These are phyloP conservation scores for Metopia argyrocephala DNA, from an alignment of 2,888 invertebrate genomes.

Conservation along the genomic window DNA sequence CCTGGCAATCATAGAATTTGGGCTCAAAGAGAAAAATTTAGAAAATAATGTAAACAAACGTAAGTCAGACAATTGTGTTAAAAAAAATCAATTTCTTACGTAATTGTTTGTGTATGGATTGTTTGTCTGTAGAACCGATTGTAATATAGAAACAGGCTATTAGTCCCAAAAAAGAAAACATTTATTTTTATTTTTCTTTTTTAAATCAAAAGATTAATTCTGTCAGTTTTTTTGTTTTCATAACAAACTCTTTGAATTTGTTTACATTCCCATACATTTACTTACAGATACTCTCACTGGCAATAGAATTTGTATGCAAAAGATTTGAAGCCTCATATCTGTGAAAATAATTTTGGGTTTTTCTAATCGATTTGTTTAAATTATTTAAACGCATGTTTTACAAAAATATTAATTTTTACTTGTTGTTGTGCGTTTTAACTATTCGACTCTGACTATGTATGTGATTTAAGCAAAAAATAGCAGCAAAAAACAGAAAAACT, in stretches of 20 bases:
- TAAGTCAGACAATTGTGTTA: no score
- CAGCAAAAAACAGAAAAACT: not conserved
- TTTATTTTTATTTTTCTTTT: not conserved
- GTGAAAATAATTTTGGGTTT: not conserved
- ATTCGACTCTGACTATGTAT: no score
- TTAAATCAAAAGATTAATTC: not conserved
- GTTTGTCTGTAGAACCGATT: no score
- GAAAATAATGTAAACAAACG: no score
- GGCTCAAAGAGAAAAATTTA: no score
- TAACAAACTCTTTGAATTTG: not conserved
- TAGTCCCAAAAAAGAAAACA: no score
- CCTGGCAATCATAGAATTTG: no score
- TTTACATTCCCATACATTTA: not conserved
- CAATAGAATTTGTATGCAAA: not conserved
- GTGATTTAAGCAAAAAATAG: not conserved
- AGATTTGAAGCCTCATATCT: not conserved
- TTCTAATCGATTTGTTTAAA: conserved; percentile 11
- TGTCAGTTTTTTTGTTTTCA: not conserved
- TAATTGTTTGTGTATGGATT: no score
- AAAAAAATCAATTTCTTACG: no score
- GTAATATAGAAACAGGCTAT: no score
- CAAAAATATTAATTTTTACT: not conserved
- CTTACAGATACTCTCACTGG: not conserved
- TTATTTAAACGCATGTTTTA: conserved; percentile 12
- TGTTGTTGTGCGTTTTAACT: not conserved